phyloP scores from a whole-genome alignment of 2,888 invertebrate genomes.

The Erebia palarica region DNA sequence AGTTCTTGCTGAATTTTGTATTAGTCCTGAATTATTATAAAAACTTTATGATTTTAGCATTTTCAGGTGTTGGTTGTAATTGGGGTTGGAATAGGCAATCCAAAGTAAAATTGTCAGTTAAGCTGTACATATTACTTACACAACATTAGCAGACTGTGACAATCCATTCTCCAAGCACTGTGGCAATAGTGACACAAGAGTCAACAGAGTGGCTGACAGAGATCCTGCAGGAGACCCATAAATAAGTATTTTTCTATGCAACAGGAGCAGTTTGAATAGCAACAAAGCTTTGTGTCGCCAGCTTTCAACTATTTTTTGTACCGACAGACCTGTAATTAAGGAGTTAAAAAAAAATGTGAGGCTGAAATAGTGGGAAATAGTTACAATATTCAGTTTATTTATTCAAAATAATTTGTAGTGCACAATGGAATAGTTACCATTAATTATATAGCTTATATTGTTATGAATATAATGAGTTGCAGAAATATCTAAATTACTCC shows the following conservation, averaged over 20 bases:
- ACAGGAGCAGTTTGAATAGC: conserved; percentile 94
- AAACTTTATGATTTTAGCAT: no score
- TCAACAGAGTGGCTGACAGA: conserved; percentile 92
- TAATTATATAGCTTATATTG: no score
- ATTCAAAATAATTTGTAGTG: no score
- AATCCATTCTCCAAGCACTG: conserved; percentile 93
- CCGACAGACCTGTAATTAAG: conserved; percentile 86
- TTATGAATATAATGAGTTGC: no score
- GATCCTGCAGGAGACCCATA: conserved; percentile 96
- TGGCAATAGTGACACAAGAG: conserved; percentile 95
- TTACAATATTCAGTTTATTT: no score
- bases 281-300: conserved; percentile 96
- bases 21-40: no score
- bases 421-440: no score
- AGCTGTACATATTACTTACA: conserved; percentile 68
- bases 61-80: no score
- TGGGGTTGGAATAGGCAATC: no score
- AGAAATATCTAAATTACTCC: no score
- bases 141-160: conserved; percentile 90
- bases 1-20: neutral
- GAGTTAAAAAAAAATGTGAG: neutral
- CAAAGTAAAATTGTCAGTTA: neutral
- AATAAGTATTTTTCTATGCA: conserved; percentile 95
- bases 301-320: conserved; percentile 89
- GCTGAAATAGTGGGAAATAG: neutral